Evolutionary conservation across 2,888 invertebrate genomes (phyloP), one percentile per base, ranked within the genome.

Genomic region (Tipula lateralis): DNA sequence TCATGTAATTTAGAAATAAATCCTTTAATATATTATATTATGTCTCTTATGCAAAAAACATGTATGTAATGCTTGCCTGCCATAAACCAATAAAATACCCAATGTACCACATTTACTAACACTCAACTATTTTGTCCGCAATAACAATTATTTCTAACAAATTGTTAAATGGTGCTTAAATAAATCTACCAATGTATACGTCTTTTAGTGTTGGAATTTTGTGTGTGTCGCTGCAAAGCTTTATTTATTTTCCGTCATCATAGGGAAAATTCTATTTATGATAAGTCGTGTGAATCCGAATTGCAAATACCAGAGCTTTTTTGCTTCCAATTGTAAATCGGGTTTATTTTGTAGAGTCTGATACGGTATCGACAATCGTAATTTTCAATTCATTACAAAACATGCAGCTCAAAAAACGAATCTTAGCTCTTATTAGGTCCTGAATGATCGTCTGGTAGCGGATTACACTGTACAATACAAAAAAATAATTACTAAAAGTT

Each of bases 101-200:
- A 3, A 2, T 16, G 44, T 50, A 50, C 66, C 7, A 66, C 9
- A 66, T 66, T 66, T 66, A 66, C 66, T 9, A 66, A 24, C 66
- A 24, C 19, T 24, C 9, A 24, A 24, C 9, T 66, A 66, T 66
- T 66, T 66, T 66, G 9, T 66, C 66, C 24, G 66, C 66, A 66
- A 66, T 66, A 66, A 66, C 66, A 66, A 66, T 66, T 66, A 66
- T 66, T 24, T 66, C 19, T 66, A 66, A 66, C 9, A 66, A 66
- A 66, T 66, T 66, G 66, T 66, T 66, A 66, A 66, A 66, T 66
- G 66, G 66, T 24, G 66, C 66, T 66, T 66, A 24, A 66, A 66
- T 66, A 66, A 24, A 66, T 66, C 66, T 66, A 66, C 19, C 19
- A 66, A 66, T 66, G 66, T 19, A n/a, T n/a, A 24, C 44, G 24